Percentiles rank a stretch among this genome's conserved stretches.
Conservation (phyloP, 2,797 vertebrate species). For the Sciurus vulgaris region DNA sequence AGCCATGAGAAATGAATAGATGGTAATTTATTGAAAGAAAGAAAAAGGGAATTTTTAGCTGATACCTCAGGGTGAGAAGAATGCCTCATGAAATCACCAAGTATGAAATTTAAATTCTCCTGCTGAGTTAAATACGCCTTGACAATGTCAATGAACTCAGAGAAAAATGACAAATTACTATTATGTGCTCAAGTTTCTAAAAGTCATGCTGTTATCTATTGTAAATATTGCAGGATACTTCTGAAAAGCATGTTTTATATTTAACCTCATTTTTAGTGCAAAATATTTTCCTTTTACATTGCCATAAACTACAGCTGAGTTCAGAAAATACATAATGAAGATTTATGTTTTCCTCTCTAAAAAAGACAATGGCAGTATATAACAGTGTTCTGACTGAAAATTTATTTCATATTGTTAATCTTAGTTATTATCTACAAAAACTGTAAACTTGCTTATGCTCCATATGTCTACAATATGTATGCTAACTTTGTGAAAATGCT, state of each 20-base stretch:
- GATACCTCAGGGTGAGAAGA: conserved; percentile 80
- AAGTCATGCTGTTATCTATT: conserved; percentile 84
- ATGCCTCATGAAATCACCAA: conserved; percentile 79
- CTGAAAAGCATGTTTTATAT: conserved; percentile 50
- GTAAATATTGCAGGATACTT: conserved; percentile 78
- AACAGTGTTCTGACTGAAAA: neutral
- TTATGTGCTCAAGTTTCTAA: conserved; percentile 81
- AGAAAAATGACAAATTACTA: conserved; percentile 86
- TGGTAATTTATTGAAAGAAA: conserved; percentile 75
- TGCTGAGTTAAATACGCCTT: conserved; percentile 87
- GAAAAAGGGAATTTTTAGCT: conserved; percentile 65
- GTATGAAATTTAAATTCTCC: conserved; percentile 86
- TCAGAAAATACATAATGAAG: conserved; percentile 38
- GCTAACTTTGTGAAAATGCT: neutral
- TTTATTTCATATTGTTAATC: conserved; percentile 37
- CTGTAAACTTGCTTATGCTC: neutral
- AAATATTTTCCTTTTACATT: conserved; percentile 17
- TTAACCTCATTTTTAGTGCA: conserved; percentile 61
- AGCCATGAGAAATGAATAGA: conserved; percentile 64
- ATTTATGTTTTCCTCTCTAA: neutral
- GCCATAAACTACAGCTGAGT: neutral
- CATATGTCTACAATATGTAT: neutral
- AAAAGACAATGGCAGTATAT: neutral
- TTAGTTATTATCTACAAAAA: conserved; percentile 1
- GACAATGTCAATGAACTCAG: conserved; percentile 89